Conservation (phyloP, 1,140 invertebrate genomes). For the Drosophila albomicans region DNA sequence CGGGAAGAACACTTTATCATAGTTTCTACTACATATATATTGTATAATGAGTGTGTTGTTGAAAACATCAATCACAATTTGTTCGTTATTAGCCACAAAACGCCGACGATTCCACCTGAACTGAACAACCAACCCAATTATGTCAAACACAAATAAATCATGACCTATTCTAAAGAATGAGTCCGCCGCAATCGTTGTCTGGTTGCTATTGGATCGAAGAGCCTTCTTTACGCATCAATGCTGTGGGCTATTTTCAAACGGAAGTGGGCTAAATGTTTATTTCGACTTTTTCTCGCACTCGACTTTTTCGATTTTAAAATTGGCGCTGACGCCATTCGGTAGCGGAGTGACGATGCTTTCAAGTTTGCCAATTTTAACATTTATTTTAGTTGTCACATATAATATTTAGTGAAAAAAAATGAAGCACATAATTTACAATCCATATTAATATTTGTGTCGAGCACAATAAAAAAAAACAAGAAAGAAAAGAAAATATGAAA, state of each 20-base stretch:
- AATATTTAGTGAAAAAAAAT: slow-evolving; percentile 40
- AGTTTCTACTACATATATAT: neutral
- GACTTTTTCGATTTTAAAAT: slow-evolving; percentile 61
- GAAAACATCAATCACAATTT: slow-evolving; percentile 54
- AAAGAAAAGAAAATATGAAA: too few species aligned
- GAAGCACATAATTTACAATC: slow-evolving; percentile 66
- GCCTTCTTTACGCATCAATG: slow-evolving; percentile 32
- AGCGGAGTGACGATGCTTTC: slow-evolving; percentile 32
- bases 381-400: slow-evolving; percentile 64
- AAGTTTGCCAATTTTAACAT: slow-evolving; percentile 50
- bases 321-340: slow-evolving; percentile 76
- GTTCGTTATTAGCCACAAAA: slow-evolving; percentile 43
- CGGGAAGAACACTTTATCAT: neutral
- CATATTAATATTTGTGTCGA: slow-evolving; percentile 51
- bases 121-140: slow-evolving; percentile 69
- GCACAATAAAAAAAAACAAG: slow-evolving; percentile 25
- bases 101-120: slow-evolving; percentile 59
- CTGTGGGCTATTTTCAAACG: slow-evolving; percentile 62
- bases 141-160: slow-evolving; percentile 77
- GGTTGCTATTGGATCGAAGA: slow-evolving; percentile 2
- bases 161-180: slow-evolving; percentile 69
- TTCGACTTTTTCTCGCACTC: slow-evolving; percentile 40
- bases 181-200: slow-evolving; percentile 7
- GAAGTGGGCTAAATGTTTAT: slow-evolving; percentile 75
- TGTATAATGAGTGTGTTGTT: neutral